Percentiles rank a stretch among this genome's conserved stretches.
phyloP scores from a whole-genome alignment of 2,888 invertebrate genomes.

The Hydropsyche betteni region DNA sequence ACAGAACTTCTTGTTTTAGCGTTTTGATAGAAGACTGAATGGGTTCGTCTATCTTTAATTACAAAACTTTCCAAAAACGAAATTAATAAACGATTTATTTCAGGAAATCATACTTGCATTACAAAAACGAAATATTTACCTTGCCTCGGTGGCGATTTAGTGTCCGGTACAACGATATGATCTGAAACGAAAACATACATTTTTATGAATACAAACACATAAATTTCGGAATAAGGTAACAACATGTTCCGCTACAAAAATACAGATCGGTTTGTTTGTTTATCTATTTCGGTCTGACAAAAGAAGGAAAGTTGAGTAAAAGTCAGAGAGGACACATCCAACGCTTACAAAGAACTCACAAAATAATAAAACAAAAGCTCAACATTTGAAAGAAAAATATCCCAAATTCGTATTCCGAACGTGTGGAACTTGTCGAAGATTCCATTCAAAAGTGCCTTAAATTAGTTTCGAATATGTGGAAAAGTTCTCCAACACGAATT shows the following conservation, averaged over 20 bases:
- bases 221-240: not conserved
- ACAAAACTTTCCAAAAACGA: not conserved
- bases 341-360: conserved; percentile 3
- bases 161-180: conserved; percentile 35
- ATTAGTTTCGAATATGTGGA: no score
- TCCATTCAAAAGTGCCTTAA: no score
- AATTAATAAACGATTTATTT: not conserved
- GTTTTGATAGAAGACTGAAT: conserved; percentile 5
- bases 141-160: conserved; percentile 18
- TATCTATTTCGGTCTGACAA: not conserved
- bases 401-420: no score
- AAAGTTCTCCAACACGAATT: no score
- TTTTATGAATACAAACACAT: conserved; percentile 10
- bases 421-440: no score
- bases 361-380: conserved; percentile 25
- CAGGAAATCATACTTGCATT: no score
- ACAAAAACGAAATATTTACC: conserved; percentile 1
- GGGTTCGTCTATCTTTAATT: not conserved
- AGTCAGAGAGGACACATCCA: conserved; percentile 11
- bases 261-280: conserved; percentile 6
- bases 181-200: conserved; percentile 32
- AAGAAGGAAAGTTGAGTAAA: conserved; percentile 10
- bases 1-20: not conserved
- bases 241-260: conserved; percentile 9
- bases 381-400: not conserved